A percentile compares a stretch with the other conserved stretches of the same genome.
Evolutionary conservation across 2,888 invertebrate species (phyloP).

Genomic region (Heliconius erato): DNA sequence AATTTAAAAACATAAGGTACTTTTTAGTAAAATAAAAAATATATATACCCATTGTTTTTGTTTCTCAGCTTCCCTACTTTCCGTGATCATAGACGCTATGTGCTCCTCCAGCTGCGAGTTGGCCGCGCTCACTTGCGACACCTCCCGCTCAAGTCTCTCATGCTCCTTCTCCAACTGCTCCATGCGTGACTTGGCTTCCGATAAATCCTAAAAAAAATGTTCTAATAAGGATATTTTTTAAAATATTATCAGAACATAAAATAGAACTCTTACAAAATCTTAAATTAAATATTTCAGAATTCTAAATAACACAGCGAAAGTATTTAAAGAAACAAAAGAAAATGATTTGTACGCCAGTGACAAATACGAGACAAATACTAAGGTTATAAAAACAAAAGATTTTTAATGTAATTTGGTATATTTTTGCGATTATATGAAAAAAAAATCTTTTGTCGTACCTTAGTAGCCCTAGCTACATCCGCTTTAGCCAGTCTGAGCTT

Average conservation of each 20-base stretch:
- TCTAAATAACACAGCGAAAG: too few relatives aligned
- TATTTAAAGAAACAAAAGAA: too few relatives aligned
- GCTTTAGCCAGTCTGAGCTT: slow-evolving; percentile 75
- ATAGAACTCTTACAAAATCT: too few relatives aligned
- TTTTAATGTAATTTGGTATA: too few relatives aligned
- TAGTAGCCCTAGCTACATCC: slow-evolving; percentile 74
- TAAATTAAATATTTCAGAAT: too few relatives aligned
- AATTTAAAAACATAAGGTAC: too few relatives aligned
- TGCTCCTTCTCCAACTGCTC: slow-evolving; percentile 69
- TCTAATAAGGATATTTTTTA: too few relatives aligned
- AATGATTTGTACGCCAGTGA: too few relatives aligned
- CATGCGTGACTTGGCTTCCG: slow-evolving; percentile 67
- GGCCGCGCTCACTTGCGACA: slow-evolving; percentile 60
- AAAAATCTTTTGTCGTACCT: slow-evolving; percentile 62
- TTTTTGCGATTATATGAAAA: too few relatives aligned
- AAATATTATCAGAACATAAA: too few relatives aligned
- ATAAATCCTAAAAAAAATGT: slow-evolving; percentile 63
- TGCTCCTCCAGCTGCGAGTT: slow-evolving; percentile 74
- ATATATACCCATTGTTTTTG: slow-evolving; percentile 75
- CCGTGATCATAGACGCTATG: slow-evolving; percentile 70
- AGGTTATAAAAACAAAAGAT: too few relatives aligned
- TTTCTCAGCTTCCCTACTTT: slow-evolving; percentile 69
- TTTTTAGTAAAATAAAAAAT: not conserved
- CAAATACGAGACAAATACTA: too few relatives aligned
- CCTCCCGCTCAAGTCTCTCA: slow-evolving; percentile 66